Evolutionary conservation across 2,888 invertebrate species (phyloP).

Genomic region (Erynnis tages): DNA sequence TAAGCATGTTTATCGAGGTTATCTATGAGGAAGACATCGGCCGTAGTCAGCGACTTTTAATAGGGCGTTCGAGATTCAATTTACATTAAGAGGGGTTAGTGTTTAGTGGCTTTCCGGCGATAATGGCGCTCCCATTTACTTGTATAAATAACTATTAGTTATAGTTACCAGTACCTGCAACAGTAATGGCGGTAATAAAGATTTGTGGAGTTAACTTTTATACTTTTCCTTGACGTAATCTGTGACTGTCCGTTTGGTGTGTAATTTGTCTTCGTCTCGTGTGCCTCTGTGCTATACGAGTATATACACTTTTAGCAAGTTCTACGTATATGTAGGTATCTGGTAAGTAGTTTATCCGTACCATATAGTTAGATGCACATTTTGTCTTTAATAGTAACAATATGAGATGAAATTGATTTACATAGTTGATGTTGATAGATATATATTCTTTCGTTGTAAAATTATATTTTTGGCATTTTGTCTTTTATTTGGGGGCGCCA

Average conservation of each 20-base stretch:
- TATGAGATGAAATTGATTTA: too few relatives aligned
- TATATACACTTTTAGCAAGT: too few relatives aligned
- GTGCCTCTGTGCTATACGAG: neutral
- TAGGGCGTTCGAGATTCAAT: slow-evolving; percentile 21
- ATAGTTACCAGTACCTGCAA: neutral
- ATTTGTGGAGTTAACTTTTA: slow-evolving; percentile 9
- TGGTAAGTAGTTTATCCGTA: too few relatives aligned
- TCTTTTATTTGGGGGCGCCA: too few relatives aligned
- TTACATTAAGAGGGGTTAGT: slow-evolving; percentile 24
- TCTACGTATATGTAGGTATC: too few relatives aligned
- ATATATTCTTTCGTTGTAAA: too few relatives aligned
- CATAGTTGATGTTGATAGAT: too few relatives aligned
- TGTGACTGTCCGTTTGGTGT: neutral
- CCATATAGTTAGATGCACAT: too few relatives aligned
- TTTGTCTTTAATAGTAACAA: too few relatives aligned
- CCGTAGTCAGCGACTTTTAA: slow-evolving; percentile 21
- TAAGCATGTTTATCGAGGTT: slow-evolving; percentile 19
- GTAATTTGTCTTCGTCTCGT: neutral
- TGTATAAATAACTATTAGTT: neutral
- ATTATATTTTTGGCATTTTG: too few relatives aligned
- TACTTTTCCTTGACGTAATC: slow-evolving; percentile 1
- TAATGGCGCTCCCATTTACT: slow-evolving; percentile 11
- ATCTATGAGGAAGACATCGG: slow-evolving; percentile 16
- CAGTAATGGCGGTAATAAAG: slow-evolving; percentile 1
- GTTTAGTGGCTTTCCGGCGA: slow-evolving; percentile 17